A percentile compares a stretch with the other conserved stretches of the same genome.
Evolutionary conservation across 2,113 vertebrate species (phyloP).

Genomic region (Ailurus styani): DNA sequence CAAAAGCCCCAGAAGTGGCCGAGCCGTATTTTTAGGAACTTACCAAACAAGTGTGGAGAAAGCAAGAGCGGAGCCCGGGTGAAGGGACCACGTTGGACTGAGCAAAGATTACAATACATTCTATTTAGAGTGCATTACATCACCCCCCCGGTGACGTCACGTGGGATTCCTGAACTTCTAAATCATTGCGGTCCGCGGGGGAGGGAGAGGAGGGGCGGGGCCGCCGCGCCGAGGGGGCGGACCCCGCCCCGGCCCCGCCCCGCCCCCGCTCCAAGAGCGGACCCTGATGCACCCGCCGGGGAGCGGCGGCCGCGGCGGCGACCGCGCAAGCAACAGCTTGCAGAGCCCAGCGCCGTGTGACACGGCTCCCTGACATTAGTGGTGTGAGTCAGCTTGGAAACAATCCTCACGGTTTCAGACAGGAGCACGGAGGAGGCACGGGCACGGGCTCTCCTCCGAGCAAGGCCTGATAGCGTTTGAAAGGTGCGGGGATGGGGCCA

Average conservation of each 20-base stretch:
- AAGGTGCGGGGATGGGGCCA: background rate
- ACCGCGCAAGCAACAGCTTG: conserved; percentile 77
- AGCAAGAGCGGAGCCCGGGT: conserved; percentile 88
- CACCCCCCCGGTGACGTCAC: conserved; percentile 98
- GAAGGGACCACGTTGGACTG: conserved; percentile 99
- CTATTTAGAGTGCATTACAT: conserved; percentile 99
- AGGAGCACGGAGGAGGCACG: conserved; percentile 43
- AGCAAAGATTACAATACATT: conserved; percentile 99
- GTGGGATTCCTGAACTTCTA: conserved; percentile 99
- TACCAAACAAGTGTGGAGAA: conserved; percentile 95
- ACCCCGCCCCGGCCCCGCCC: background rate
- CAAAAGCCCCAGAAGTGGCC: conserved; percentile 73
- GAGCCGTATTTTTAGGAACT: conserved; percentile 86
- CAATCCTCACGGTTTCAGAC: conserved; percentile 48
- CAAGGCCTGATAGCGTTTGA: background rate
- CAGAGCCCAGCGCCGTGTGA: conserved; percentile 71
- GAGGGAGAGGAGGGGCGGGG: conserved; percentile 75
- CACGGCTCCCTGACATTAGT: conserved; percentile 68
- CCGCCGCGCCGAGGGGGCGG: conserved; percentile 62
- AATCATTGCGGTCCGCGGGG: conserved; percentile 96
- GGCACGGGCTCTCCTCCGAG: background rate
- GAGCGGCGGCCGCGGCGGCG: background rate
- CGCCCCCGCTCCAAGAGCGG: conserved; percentile 54
- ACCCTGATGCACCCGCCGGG: conserved; percentile 18
- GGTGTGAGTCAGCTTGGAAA: conserved; percentile 79